phyloP scores from a whole-genome alignment of 2,113 vertebrate species.

The Isichthys henryi region DNA sequence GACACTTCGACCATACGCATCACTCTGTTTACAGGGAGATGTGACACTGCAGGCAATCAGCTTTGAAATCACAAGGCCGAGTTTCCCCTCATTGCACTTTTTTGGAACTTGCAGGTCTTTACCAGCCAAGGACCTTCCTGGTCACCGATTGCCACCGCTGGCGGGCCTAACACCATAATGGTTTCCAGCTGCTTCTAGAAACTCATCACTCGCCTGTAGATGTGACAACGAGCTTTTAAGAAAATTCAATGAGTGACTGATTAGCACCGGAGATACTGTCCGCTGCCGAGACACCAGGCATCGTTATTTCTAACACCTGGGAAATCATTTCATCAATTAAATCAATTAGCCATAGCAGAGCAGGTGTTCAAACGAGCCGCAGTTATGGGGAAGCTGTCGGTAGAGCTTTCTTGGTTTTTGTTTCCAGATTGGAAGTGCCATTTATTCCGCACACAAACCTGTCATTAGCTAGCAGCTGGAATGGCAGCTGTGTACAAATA shows the following conservation, averaged over 20 bases:
- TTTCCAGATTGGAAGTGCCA: background rate
- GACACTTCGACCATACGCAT: too few species aligned
- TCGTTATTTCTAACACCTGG: slow-evolving; percentile 3
- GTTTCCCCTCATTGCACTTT: background rate
- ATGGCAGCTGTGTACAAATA: background rate
- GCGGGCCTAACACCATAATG: background rate
- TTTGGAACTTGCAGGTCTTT: background rate
- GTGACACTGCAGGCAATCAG: background rate
- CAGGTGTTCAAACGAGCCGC: background rate
- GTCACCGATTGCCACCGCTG: background rate
- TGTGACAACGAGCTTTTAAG: background rate
- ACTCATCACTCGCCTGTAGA: background rate
- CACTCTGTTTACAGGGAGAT: background rate
- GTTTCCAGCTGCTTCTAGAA: background rate
- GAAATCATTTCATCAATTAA: background rate
- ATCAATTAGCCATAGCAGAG: background rate
- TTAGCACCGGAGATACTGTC: background rate
- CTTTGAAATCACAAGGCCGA: background rate
- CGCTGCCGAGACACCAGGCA: background rate
- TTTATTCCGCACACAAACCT: background rate
- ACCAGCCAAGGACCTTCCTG: background rate
- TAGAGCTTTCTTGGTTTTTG: background rate
- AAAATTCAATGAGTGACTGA: background rate
- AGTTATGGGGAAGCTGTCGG: background rate
- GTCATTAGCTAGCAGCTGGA: background rate